These are phyloP conservation scores for Urocolius indicus DNA, from an alignment of 2,113 vertebrate species.

Conservation along the genomic window DNA sequence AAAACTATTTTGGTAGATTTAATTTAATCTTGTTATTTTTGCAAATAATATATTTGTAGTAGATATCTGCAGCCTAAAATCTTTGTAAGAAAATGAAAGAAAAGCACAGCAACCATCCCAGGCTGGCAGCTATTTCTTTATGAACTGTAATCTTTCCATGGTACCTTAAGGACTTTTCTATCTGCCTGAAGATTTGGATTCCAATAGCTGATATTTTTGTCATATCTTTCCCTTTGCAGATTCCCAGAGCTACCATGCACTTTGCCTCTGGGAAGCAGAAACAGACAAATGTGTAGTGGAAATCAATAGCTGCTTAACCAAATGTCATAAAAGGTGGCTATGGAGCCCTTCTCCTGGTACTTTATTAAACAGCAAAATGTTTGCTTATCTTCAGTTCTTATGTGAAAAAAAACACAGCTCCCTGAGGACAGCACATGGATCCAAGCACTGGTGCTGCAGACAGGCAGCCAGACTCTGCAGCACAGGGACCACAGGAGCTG, in stretches of 20 bases:
- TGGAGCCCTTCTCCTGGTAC: background rate
- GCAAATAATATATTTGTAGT: background rate
- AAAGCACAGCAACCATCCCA: background rate
- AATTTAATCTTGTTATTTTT: background rate
- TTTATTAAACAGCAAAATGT: background rate
- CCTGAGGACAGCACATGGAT: accelerated
- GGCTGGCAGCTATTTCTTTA: background rate
- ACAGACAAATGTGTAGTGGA: background rate
- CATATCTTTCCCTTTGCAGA: background rate
- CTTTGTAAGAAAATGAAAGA: background rate
- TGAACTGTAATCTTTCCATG: background rate
- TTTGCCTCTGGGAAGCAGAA: background rate
- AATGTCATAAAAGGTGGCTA: background rate
- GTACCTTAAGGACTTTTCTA: background rate
- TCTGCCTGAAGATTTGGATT: background rate
- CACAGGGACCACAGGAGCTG: accelerated
- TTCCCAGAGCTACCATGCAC: background rate
- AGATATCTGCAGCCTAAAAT: background rate
- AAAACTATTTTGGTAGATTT: background rate
- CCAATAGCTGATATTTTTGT: background rate
- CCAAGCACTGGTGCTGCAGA: background rate
- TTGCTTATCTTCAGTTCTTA: background rate
- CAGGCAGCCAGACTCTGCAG: background rate
- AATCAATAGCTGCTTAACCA: background rate
- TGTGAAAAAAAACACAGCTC: background rate